Conservation (phyloP, 2,797 vertebrate genomes). For the Typhlichthys eigenmanni region DNA sequence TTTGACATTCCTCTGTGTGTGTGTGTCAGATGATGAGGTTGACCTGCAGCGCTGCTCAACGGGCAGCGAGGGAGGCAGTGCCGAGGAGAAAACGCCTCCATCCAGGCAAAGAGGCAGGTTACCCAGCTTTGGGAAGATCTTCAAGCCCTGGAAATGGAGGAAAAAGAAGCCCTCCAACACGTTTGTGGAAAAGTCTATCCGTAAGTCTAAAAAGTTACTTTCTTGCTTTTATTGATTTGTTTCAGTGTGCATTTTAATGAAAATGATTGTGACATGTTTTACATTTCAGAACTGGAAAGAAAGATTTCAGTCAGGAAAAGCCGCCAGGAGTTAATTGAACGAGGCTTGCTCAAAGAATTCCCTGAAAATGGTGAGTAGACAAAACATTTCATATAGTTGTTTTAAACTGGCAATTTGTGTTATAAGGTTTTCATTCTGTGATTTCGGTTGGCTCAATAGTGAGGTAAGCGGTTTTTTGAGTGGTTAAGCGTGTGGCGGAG, state of each 20-base stretch:
- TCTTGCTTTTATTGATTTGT: background rate
- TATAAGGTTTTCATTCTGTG: background rate
- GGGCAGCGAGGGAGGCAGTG: conserved; percentile 78
- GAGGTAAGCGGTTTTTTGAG: conserved; percentile 5
- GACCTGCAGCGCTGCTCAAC: conserved; percentile 62
- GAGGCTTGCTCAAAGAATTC: conserved; percentile 90
- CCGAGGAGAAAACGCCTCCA: conserved; percentile 81
- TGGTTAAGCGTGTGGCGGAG: too few relatives aligned
- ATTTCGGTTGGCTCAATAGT: background rate
- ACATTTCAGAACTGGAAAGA: conserved; percentile 73
- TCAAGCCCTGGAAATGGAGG: conserved; percentile 98
- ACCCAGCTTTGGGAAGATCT: conserved; percentile 89
- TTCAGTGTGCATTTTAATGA: background rate
- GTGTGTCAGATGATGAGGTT: conserved; percentile 77
- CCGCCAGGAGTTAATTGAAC: conserved; percentile 91
- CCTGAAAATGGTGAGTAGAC: conserved; percentile 84
- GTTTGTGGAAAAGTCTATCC: conserved; percentile 92
- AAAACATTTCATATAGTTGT: background rate
- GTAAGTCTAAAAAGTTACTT: conserved; percentile 56
- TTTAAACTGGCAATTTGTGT: background rate
- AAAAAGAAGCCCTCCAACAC: conserved; percentile 96
- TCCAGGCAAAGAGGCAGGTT: conserved; percentile 94
- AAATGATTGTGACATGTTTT: background rate
- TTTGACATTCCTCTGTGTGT: background rate
- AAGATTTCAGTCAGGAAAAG: conserved; percentile 93